phyloP scores from a whole-genome alignment of 1,140 invertebrate species.

The Pseudomyrmex gracilis region DNA sequence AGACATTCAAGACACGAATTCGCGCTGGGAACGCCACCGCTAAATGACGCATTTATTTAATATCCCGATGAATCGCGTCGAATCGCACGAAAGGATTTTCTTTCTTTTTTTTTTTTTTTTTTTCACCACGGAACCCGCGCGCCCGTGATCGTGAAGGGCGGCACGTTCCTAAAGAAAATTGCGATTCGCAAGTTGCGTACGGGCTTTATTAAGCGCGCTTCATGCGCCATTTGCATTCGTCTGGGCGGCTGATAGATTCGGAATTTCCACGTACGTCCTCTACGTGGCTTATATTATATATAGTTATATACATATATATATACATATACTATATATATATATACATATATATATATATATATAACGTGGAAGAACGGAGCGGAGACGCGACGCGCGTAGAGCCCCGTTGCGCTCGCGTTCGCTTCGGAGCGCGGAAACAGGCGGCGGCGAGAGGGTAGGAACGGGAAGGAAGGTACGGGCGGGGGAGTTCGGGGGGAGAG shows the following conservation, averaged over 20 bases:
- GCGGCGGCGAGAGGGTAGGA: background rate
- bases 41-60: slow-evolving; percentile 62
- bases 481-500: slow-evolving; percentile 25
- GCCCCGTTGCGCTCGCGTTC: slow-evolving; percentile 25
- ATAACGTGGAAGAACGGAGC: slow-evolving; percentile 66
- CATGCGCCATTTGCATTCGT: slow-evolving; percentile 75
- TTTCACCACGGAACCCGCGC: slow-evolving; percentile 9
- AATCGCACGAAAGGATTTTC: slow-evolving; percentile 49
- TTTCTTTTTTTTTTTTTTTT: no score
- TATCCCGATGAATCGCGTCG: slow-evolving; percentile 58
- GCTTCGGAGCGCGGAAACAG: slow-evolving; percentile 18
- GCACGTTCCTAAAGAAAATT: slow-evolving; percentile 74
- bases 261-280: slow-evolving; percentile 73
- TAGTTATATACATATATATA: slow-evolving; percentile 28
- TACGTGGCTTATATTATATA: slow-evolving; percentile 66
- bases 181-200: slow-evolving; percentile 72
- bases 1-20: slow-evolving; percentile 49
- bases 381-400: slow-evolving; percentile 61
- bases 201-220: slow-evolving; percentile 75
- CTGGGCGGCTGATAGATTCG: slow-evolving; percentile 75
- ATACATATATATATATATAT: background rate
- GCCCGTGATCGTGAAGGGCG: slow-evolving; percentile 49
- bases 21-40: slow-evolving; percentile 12
- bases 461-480: background rate
- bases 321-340: background rate